Evolutionary conservation across 2,113 vertebrate genomes (phyloP).

Genomic region (Crotalus helleri): DNA sequence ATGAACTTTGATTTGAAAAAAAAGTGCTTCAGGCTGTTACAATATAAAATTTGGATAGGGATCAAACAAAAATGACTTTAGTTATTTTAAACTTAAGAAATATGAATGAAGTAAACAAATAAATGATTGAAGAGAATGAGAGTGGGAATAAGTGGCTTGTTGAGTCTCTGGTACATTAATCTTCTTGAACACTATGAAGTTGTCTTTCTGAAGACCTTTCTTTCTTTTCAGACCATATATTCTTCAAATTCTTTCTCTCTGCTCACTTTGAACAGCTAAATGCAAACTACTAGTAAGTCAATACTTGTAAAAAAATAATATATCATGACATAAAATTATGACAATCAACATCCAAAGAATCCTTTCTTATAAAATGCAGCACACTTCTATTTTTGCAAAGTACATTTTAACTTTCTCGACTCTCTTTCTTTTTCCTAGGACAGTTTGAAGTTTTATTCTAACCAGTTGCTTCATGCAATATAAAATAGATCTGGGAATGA

Average conservation of each 20-base stretch:
- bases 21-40: background rate
- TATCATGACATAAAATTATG: constrained; percentile 13
- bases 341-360: constrained; percentile 24
- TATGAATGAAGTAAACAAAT: background rate
- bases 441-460: background rate
- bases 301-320: constrained; percentile 38
- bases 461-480: background rate
- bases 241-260: background rate
- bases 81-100: background rate
- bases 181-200: background rate
- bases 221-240: constrained; percentile 17
- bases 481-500: background rate
- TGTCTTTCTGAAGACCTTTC: background rate
- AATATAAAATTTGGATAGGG: background rate
- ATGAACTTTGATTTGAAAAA: background rate
- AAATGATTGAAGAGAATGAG: background rate
- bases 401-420: background rate
- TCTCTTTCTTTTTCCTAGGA: constrained; percentile 4
- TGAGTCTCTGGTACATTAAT: rapidly evolving
- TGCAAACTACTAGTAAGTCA: constrained; percentile 21
- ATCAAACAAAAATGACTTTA: background rate
- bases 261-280: constrained; percentile 27
- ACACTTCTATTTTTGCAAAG: background rate
- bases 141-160: background rate
- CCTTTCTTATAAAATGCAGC: background rate